A percentile compares a stretch with the other conserved stretches of the same genome.
Conservation (phyloP, 2,888 invertebrate species). For the Orgyia antiqua region DNA sequence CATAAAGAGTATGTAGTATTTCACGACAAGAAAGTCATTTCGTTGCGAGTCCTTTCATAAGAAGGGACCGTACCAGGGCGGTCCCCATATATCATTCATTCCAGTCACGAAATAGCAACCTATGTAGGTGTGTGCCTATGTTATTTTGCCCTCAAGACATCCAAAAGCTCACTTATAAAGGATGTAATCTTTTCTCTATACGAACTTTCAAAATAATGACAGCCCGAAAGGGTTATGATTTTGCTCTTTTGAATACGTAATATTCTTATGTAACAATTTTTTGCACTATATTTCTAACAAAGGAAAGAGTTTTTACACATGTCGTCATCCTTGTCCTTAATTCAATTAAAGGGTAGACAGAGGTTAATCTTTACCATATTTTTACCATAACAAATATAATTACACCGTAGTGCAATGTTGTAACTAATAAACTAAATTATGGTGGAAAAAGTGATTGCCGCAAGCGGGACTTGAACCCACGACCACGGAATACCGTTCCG, state of each 20-base stretch:
- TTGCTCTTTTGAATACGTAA: conserved; percentile 3
- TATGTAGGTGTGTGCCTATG: conserved; percentile 11
- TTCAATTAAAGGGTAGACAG: too few relatives aligned
- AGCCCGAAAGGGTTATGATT: conserved; percentile 2
- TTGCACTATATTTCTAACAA: too few relatives aligned
- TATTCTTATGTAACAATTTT: not conserved
- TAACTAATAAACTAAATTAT: too few relatives aligned
- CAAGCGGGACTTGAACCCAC: too few relatives aligned
- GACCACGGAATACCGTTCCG: too few relatives aligned
- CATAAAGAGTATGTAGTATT: conserved; percentile 27
- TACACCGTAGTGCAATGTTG: too few relatives aligned
- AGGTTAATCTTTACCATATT: too few relatives aligned
- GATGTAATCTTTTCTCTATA: conserved; percentile 19
- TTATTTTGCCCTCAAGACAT: conserved; percentile 20
- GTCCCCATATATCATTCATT: conserved; percentile 35
- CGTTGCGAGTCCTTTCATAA: conserved; percentile 23
- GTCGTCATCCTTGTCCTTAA: too few relatives aligned
- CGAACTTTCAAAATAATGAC: conserved; percentile 14
- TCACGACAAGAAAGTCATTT: conserved; percentile 36
- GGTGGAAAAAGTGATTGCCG: too few relatives aligned
- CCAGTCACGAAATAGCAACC: conserved; percentile 34
- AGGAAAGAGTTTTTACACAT: too few relatives aligned
- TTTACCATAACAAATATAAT: too few relatives aligned
- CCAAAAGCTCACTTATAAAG: conserved; percentile 15
- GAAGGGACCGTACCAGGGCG: conserved; percentile 18